Percentiles rank a stretch among this genome's conserved stretches.
phyloP scores from a whole-genome alignment of 1,140 invertebrate species.

The Cydia pomonella region DNA sequence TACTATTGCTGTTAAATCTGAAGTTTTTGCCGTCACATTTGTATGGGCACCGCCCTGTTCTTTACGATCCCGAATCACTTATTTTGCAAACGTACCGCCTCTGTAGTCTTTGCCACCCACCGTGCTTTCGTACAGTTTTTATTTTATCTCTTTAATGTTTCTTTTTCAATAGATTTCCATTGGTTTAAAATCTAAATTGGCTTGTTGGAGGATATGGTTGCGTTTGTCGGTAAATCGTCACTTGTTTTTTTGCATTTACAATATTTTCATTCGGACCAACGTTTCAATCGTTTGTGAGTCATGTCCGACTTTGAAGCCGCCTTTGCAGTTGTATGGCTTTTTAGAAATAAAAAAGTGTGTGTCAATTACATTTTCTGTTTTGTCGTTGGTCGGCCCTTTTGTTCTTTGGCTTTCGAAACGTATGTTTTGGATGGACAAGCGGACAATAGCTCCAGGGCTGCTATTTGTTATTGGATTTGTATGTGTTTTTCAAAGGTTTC shows the following conservation, averaged over 20 bases:
- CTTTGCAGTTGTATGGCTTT: conserved; percentile 51
- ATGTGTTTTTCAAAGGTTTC: conserved; percentile 26
- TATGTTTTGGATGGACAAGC: conserved; percentile 25
- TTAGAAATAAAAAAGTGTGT: conserved; percentile 48
- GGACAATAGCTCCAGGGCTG: conserved; percentile 20
- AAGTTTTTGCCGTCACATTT: conserved; percentile 59
- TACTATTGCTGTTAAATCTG: conserved; percentile 57
- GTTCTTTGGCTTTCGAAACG: conserved; percentile 22
- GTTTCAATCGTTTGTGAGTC: conserved; percentile 65
- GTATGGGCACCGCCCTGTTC: conserved; percentile 56
- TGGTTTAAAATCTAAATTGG: conserved; percentile 46
- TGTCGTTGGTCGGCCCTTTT: conserved; percentile 34
- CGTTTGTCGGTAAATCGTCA: conserved; percentile 59
- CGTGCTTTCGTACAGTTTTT: conserved; percentile 44
- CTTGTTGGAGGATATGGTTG: not conserved
- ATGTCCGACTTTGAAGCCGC: conserved; percentile 56
- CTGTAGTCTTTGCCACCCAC: conserved; percentile 60
- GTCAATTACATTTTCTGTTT: conserved; percentile 62
- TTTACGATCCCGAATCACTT: conserved; percentile 57
- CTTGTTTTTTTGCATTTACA: conserved; percentile 55
- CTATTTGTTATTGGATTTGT: conserved; percentile 19
- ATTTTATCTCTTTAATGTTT: conserved; percentile 32
- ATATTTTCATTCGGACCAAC: conserved; percentile 57
- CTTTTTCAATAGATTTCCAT: conserved; percentile 36
- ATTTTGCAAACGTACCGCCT: conserved; percentile 73